Base-by-base conservation (phyloP, 2,888 invertebrate genomes). In the Dynastes tityus region DNA sequence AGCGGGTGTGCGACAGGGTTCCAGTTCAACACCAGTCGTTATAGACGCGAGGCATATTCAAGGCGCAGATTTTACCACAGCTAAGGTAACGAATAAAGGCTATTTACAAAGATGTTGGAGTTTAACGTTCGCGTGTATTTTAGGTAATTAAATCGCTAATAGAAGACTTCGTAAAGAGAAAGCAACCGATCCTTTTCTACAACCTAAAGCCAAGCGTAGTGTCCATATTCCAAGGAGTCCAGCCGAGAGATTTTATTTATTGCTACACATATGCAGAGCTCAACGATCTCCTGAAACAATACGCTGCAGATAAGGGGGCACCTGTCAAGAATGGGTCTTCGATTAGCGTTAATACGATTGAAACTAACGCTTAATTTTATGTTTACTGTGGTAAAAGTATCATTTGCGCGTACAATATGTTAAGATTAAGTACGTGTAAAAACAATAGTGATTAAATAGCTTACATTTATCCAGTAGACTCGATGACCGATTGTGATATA, bases 41-140 rank as follows among this genome's bases (percentile, higher is more conserved):
- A 90, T 93, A 73, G 92, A 93, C 86, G 91, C 92, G 55, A 89
- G 90, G 79, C 92, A 92, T 84, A 91, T 93, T 78, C 91, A 92
- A 84, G 91, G 91, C n/a, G 91, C 92, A 9, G 93, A 93, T 87
- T 93, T 91, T 85, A 93, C 93, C 2, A 91, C 92, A n/a, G 92
- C 92, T 0, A 91, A 91, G 89, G 92, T 92, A 88, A 79, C 64
- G 45, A 11, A 45, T 45, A 11, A 45, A 45, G 22, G 22, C 22
- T 22, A 22, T 22, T 22, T 32, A 40, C 5, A 40, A 1, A 45
- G 11, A 45, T 2, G 9, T 63, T 9, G 9, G 11, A 4, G 2
- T 63, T 0, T 8, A 9, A 4, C 3, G 5, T 63, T n/a, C 32
- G 49, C 9, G 67, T 73, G 77, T 80, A 27, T 77, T 71, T 86